Evolutionary conservation across 2,113 vertebrate species (phyloP).

Genomic region (Chaenogobius annularis): DNA sequence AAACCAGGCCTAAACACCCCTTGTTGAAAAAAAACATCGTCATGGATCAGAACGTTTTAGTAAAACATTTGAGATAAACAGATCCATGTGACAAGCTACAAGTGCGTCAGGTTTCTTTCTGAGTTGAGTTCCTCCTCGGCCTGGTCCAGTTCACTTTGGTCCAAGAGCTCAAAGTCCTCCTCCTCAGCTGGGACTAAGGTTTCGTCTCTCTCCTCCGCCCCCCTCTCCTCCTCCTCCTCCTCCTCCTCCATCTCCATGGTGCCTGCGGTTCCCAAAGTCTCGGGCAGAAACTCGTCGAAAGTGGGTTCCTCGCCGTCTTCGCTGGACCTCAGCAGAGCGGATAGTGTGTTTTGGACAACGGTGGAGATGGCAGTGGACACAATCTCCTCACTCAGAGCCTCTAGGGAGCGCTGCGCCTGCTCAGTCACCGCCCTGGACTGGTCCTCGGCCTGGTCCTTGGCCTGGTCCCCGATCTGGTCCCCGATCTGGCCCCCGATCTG

Average conservation of each 20-base stretch:
- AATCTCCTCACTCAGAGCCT: slow-evolving; percentile 86
- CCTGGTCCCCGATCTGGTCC: not conserved
- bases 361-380: slow-evolving; percentile 86
- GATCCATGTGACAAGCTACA: slow-evolving; percentile 43
- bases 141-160: slow-evolving; percentile 97
- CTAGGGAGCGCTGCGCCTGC: slow-evolving; percentile 71
- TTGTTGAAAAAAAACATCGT: not conserved
- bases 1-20: not conserved
- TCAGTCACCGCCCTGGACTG: slow-evolving; percentile 15
- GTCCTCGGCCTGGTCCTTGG: slow-evolving; percentile 35
- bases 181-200: slow-evolving; percentile 76
- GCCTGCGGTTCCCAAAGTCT: slow-evolving; percentile 54
- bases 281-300: slow-evolving; percentile 70
- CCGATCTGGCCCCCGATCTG: not conserved
- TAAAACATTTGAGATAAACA: slow-evolving; percentile 72
- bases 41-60: not conserved
- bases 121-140: slow-evolving; percentile 81
- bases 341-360: slow-evolving; percentile 86
- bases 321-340: slow-evolving; percentile 80
- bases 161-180: slow-evolving; percentile 97
- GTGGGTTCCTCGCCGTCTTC: slow-evolving; percentile 76
- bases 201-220: slow-evolving; percentile 51
- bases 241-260: slow-evolving; percentile 44
- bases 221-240: slow-evolving; percentile 36
- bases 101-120: slow-evolving; percentile 61